These are phyloP conservation scores for Alauda arvensis DNA, from an alignment of 2,797 vertebrate species.

Conservation along the genomic window DNA sequence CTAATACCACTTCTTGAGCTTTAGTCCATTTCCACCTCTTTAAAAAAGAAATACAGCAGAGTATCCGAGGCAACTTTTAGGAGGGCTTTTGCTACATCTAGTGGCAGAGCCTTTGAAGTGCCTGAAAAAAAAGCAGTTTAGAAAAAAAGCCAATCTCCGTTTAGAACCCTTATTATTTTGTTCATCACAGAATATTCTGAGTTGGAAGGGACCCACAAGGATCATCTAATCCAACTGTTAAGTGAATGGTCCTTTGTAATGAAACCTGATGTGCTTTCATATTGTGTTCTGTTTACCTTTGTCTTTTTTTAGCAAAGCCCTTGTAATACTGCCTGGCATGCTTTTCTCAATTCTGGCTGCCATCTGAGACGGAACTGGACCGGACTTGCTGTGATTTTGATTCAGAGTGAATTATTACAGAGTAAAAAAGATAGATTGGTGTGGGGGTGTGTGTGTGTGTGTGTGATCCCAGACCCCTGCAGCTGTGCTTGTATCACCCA, in stretches of 20 bases:
- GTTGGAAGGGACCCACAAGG: not conserved
- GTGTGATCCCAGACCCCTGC: not conserved
- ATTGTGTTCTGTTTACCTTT: not conserved
- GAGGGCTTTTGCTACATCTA: conserved; percentile 61
- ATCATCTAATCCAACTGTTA: not conserved
- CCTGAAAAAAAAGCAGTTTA: not conserved
- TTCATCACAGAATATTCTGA: not conserved
- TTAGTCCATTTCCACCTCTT: not conserved
- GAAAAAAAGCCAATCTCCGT: not conserved
- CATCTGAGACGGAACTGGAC: not conserved
- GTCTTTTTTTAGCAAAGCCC: not conserved
- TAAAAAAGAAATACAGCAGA: not conserved
- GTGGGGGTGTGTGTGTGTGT: too few relatives aligned
- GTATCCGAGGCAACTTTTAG: not conserved
- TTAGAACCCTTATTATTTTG: not conserved
- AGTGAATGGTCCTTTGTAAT: not conserved
- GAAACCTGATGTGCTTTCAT: not conserved
- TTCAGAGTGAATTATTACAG: not conserved
- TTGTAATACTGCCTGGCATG: not conserved
- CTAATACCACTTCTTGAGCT: not conserved
- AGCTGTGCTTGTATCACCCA: not conserved
- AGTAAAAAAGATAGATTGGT: not conserved
- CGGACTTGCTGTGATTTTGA: not conserved
- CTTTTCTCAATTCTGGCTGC: not conserved
- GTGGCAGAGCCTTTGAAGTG: conserved; percentile 26